Conservation (phyloP, 1,140 invertebrate genomes). For the Drosophila bipectinata region DNA sequence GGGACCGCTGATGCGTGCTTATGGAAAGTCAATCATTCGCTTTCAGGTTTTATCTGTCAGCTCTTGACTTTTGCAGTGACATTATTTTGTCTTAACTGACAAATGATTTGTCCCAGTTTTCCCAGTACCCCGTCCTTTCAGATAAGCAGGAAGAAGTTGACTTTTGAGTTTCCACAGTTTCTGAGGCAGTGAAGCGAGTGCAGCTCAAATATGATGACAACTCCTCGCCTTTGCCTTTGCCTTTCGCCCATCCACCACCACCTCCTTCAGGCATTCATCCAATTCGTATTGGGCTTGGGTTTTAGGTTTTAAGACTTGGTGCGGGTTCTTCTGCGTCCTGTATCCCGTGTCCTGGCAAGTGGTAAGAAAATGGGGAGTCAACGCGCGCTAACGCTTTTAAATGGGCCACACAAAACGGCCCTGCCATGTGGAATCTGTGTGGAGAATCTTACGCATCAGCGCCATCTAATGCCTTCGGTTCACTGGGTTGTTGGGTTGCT, state of each 20-base stretch:
- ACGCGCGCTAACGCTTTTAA: slow-evolving; percentile 67
- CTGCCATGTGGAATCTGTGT: slow-evolving; percentile 46
- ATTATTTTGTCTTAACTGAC: slow-evolving; percentile 74
- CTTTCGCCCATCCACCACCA: slow-evolving; percentile 1
- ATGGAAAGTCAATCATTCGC: slow-evolving; percentile 76
- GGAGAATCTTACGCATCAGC: slow-evolving; percentile 53
- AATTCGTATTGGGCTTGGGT: slow-evolving; percentile 25
- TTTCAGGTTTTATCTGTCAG: slow-evolving; percentile 68
- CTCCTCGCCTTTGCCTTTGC: neutral
- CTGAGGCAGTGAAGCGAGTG: slow-evolving; percentile 57
- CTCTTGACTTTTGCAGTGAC: slow-evolving; percentile 51
- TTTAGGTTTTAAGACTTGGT: neutral
- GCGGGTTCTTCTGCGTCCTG: neutral
- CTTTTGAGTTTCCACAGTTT: slow-evolving; percentile 3
- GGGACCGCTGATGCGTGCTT: slow-evolving; percentile 59
- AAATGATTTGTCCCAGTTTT: slow-evolving; percentile 58
- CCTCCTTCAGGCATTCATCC: slow-evolving; percentile 4
- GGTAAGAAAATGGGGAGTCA: slow-evolving; percentile 5
- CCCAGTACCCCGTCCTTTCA: neutral
- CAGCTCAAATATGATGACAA: slow-evolving; percentile 59
- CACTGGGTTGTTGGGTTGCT: slow-evolving; percentile 11
- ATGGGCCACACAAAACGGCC: slow-evolving; percentile 49
- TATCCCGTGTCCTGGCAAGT: no score
- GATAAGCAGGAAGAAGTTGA: slow-evolving; percentile 40
- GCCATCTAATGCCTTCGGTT: slow-evolving; percentile 50